A percentile compares a stretch with the other conserved stretches of the same genome.
Conservation (phyloP, 2,113 vertebrate species). For the Engraulis encrasicolus region DNA sequence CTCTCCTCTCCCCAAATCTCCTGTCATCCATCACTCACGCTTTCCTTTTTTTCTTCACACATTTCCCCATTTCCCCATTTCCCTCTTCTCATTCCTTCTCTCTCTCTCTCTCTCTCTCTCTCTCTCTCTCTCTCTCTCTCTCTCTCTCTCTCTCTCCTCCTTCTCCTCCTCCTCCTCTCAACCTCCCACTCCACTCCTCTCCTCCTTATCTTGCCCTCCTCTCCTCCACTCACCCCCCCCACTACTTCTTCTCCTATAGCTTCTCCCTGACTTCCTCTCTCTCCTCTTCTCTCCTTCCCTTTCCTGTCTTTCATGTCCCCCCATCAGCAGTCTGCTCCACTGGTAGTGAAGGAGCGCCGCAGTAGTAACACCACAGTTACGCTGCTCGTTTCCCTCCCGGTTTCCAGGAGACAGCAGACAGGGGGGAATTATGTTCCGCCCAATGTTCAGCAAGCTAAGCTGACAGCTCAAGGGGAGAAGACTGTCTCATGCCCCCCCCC, state of each 20-base stretch:
- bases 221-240: too few relatives aligned
- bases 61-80: background rate
- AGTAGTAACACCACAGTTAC: background rate
- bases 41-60: background rate
- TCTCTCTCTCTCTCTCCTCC: too few relatives aligned
- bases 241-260: too few relatives aligned
- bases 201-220: too few relatives aligned
- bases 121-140: too few relatives aligned
- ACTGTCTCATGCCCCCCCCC: background rate
- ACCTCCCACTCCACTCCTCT: too few relatives aligned
- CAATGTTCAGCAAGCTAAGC: constrained; percentile 7
- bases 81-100: too few relatives aligned
- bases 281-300: background rate
- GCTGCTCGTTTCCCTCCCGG: background rate
- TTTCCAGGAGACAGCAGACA: background rate
- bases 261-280: too few relatives aligned
- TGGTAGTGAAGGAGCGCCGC: background rate
- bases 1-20: background rate
- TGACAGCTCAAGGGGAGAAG: constrained; percentile 18
- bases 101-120: too few relatives aligned
- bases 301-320: background rate
- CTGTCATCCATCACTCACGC: background rate
- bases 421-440: constrained; percentile 4
- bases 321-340: background rate
- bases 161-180: too few relatives aligned